Percentiles rank a stretch among this genome's conserved stretches.
These are phyloP conservation scores for Myotis myotis DNA, from an alignment of 2,797 vertebrate genomes.

Conservation along the genomic window DNA sequence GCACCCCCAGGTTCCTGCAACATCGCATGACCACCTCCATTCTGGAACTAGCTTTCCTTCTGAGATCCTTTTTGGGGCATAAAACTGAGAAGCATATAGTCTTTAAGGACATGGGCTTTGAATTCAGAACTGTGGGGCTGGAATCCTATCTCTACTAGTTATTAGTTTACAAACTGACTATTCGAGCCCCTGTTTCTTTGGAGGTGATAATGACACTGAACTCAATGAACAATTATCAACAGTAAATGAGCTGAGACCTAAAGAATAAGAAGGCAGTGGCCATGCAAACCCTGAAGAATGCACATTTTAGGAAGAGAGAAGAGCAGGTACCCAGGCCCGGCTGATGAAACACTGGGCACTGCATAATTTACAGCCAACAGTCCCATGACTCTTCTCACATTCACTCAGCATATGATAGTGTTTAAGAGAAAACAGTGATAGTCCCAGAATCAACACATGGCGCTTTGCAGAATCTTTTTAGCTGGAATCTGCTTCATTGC, in stretches of 20 bases:
- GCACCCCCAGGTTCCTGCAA: background rate
- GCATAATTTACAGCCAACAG: slow-evolving; percentile 1
- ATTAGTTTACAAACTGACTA: background rate
- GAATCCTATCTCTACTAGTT: background rate
- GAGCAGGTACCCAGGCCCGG: background rate
- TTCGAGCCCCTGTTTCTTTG: background rate
- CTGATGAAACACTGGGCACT: background rate
- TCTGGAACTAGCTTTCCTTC: background rate
- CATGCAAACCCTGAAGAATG: background rate
- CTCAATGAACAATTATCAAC: background rate
- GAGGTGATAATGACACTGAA: background rate
- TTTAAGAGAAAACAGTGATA: slow-evolving; percentile 9
- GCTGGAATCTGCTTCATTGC: slow-evolving; percentile 23
- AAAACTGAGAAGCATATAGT: background rate
- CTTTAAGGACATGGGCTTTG: background rate
- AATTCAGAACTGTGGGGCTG: background rate
- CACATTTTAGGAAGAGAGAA: background rate
- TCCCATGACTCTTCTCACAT: background rate
- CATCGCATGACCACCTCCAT: background rate
- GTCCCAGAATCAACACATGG: slow-evolving; percentile 3
- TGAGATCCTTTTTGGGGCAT: background rate
- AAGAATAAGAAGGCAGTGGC: background rate
- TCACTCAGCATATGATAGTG: background rate
- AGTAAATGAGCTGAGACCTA: background rate
- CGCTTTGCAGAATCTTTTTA: slow-evolving; percentile 39